Percentiles rank a stretch among this genome's conserved stretches.
Conservation (phyloP, 2,888 invertebrate genomes). For the Sinotaia quadrata region DNA sequence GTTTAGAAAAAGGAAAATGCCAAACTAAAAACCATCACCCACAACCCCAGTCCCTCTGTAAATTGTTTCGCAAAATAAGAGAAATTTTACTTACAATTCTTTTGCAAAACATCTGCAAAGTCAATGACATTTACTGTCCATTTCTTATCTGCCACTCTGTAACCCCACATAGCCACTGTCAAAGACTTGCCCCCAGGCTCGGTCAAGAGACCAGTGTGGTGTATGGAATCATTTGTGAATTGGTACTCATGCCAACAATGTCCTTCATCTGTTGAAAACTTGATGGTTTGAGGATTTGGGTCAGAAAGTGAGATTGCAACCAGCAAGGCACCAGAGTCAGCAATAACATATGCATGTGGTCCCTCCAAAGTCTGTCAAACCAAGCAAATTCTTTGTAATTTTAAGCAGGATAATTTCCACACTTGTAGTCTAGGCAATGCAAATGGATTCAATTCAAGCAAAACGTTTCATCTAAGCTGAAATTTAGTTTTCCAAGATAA, state of each 20-base stretch:
- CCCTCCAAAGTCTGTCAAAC: conserved; percentile 65
- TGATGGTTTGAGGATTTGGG: conserved; percentile 52
- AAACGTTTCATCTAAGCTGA: too few species aligned
- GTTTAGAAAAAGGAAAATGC: too few species aligned
- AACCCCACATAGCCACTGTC: conserved; percentile 70
- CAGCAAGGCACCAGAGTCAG: conserved; percentile 69
- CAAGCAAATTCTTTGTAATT: too few species aligned
- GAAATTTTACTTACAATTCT: conserved; percentile 57
- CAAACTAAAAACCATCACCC: too few species aligned
- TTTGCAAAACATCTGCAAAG: conserved; percentile 60
- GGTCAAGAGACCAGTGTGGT: conserved; percentile 62
- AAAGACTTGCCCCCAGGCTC: conserved; percentile 69
- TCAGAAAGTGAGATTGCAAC: conserved; percentile 61
- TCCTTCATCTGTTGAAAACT: conserved; percentile 71
- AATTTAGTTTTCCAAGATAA: too few species aligned
- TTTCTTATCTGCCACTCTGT: conserved; percentile 49
- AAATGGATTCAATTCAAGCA: too few species aligned
- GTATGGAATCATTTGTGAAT: conserved; percentile 60
- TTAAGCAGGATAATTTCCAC: neutral
- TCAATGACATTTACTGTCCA: conserved; percentile 68
- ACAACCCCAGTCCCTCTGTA: too few species aligned
- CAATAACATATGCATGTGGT: conserved; percentile 69
- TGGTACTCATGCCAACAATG: conserved; percentile 70
- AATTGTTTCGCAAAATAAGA: too few species aligned
- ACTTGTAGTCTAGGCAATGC: too few species aligned